Conservation (phyloP, 1,140 invertebrate genomes). For the Tyrophagus putrescentiae region DNA sequence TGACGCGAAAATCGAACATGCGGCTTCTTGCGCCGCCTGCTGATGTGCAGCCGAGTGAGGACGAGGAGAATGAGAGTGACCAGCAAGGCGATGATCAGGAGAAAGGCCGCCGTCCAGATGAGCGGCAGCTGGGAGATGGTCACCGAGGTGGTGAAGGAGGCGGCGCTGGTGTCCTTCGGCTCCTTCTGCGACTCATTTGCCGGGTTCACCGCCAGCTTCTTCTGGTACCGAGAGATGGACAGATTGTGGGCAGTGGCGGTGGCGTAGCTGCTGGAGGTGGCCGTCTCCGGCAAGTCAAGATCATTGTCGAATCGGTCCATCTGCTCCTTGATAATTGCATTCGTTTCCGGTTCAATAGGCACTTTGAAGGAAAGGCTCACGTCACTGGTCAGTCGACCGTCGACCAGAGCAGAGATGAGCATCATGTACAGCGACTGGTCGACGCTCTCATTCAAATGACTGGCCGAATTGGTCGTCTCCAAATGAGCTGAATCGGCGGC, state of each 20-base stretch:
- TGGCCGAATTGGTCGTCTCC: neutral
- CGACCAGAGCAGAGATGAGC: conserved; percentile 1
- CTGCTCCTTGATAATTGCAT: neutral
- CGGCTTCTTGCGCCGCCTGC: neutral
- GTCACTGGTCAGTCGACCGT: conserved; percentile 3
- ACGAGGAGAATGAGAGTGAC: neutral
- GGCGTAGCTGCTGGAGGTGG: too few relatives aligned
- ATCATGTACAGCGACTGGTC: conserved; percentile 1
- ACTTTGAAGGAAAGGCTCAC: conserved; percentile 7
- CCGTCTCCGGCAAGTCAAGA: neutral
- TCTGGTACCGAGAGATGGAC: neutral
- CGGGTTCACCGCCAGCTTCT: neutral
- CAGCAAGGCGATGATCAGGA: neutral
- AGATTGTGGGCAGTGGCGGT: neutral
- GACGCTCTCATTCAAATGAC: neutral
- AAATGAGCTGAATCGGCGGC: neutral
- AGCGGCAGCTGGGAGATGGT: conserved; percentile 3
- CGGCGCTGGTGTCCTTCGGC: neutral
- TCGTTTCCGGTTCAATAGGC: neutral
- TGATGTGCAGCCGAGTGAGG: neutral
- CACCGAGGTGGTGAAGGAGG: neutral
- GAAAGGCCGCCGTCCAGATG: neutral
- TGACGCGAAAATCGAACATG: neutral
- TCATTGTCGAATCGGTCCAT: neutral
- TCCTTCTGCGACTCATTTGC: neutral